Evolutionary conservation across 1,140 invertebrate species (phyloP), one percentile per base, ranked within the genome.

Genomic region (Agrypnia vestita): DNA sequence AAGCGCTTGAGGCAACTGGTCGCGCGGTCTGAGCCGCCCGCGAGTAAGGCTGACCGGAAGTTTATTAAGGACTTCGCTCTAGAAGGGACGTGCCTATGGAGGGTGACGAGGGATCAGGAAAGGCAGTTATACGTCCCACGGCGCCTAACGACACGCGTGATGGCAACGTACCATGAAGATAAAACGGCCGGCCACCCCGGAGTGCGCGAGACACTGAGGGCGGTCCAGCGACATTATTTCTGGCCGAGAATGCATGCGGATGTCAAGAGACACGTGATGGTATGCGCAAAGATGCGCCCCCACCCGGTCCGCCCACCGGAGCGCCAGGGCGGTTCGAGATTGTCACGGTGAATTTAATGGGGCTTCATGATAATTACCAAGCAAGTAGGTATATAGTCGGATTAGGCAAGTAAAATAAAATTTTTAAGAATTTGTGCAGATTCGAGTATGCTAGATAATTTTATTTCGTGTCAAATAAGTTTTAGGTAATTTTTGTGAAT

Each of bases 181-280:
- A 4, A 9, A 0, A n/a, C 21, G 3, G 69, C 69, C 3, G 69
- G 69, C 4, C 69, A 72, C 19, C 69, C 69, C 1, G 69, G 69
- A n/a, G 11, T 11, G 0, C 1, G 6, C 1, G 69, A 72, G 11
- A 72, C 69, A 0, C n/a, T 21, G 0, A 17, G 69, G 46, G 46
- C 69, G 6, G 15, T 47, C 0, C 0, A 19, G 9, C 43, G 15
- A 1, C 64, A 46, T 13, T 62, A 62, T 25, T 62, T 35, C 59
- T 62, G 59, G 59, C 59, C 17, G 3, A 35, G 10, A 3, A 51
- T 11, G n/a, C n/a, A 51, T 1, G 49, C 49, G 3, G n/a, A 13
- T 11, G 11, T 13, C 1, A 3, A 51, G 49, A 8, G n/a, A 51
- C 11, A 13, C 17, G 17, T 61, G 17, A 19, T 61, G 12, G 17